Evolutionary conservation across 2,888 invertebrate genomes (phyloP), one percentile per base, ranked within the genome.

Genomic region (Brassicogethes aeneus): DNA sequence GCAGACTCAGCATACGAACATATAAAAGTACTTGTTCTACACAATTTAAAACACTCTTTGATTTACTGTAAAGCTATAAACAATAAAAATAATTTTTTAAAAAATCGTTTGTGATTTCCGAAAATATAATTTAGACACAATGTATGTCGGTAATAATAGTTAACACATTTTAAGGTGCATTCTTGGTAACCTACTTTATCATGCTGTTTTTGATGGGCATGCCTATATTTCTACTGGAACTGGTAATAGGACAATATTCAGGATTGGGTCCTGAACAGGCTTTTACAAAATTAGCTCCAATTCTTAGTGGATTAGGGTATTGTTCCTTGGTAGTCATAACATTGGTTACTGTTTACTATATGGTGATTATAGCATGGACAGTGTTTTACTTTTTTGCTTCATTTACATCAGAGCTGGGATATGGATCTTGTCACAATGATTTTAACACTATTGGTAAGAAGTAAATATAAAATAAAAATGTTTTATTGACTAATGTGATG

Each of bases 331-430:
- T 82, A 29, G 79, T 85, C 15, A 81, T 87, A 30, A 73, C 74
- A n/a, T 68, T 84, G 32, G 78, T 85, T 38, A 79, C 79, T 13
- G 74, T 85, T 50, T 87, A 86, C 62, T 87, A 86, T 67, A 87
- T 85, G 79, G 77, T 86, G 29, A 82, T 87, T 45, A 82, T 86
- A 34, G 76, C 82, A 1, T 87, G 86, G 82, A 80, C 83, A 0
- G 64, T 84, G 14, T 85, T 82, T 62, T 88, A 86, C 62, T 80
- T 80, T 17, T 77, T 81, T 38, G 79, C 80, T 1, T 85, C 85
- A 0, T 75, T 86, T 46, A 69, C 72, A 7, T 70, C 74, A 0
- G 68, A 72, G 35, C 65, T 87, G 37, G 76, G 75, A 15, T 87
- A 85, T 82, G 80, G 81, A 34, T 74, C 74, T 8, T 87, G 86